phyloP scores from a whole-genome alignment of 2,888 invertebrate genomes.

The Limnephilus auricula region DNA sequence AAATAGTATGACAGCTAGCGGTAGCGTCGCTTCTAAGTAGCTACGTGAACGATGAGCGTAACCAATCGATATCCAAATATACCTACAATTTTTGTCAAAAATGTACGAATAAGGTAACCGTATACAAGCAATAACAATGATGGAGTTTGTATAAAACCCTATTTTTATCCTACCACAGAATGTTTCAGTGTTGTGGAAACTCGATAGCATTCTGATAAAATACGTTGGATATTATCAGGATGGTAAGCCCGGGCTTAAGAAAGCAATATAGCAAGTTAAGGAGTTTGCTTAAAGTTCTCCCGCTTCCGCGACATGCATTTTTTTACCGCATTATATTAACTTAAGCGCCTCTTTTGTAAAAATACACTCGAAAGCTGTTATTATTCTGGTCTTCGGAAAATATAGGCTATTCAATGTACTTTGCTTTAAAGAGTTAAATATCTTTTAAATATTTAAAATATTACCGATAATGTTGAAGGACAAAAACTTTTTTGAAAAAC shows the following conservation, averaged over 20 bases:
- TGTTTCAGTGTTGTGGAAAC: background rate
- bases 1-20: too few relatives aligned
- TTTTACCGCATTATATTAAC: conserved; percentile 5
- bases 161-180: background rate
- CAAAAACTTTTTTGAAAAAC: too few relatives aligned
- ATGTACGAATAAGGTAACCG: too few relatives aligned
- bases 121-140: too few relatives aligned
- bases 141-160: too few relatives aligned
- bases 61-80: too few relatives aligned
- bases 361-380: background rate
- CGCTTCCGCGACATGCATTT: background rate
- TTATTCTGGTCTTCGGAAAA: background rate
- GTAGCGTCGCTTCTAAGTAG: too few relatives aligned
- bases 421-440: too few relatives aligned
- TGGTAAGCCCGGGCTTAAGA: background rate
- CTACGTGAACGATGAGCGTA: too few relatives aligned
- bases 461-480: too few relatives aligned
- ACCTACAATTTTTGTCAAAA: too few relatives aligned
- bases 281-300: background rate
- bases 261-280: background rate
- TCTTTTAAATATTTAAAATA: too few relatives aligned
- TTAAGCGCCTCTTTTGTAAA: background rate
- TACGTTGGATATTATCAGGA: background rate
- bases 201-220: background rate
- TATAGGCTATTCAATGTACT: background rate